Percentiles rank a stretch among this genome's conserved stretches.
Evolutionary conservation across 2,797 vertebrate genomes (phyloP).

Genomic region (Vultur gryphus): DNA sequence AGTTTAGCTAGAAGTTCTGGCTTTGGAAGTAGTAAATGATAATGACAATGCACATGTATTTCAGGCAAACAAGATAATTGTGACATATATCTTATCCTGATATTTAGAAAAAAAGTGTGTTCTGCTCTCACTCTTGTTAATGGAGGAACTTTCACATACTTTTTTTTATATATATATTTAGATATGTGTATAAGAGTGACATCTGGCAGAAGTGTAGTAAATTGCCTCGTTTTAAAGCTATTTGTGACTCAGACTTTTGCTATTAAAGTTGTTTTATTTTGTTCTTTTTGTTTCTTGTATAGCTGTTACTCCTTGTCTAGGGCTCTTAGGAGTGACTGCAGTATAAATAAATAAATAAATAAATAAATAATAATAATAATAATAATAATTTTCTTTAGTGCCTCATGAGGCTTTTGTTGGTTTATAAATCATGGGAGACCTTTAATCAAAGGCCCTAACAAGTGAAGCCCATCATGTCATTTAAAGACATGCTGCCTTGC

Average conservation of each 20-base stretch:
- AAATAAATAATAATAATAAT: neutral
- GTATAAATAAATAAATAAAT: neutral
- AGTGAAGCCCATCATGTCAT: neutral
- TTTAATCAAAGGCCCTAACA: neutral
- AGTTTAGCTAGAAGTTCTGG: neutral
- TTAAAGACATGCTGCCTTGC: neutral
- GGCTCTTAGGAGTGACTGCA: neutral
- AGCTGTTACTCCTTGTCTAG: neutral
- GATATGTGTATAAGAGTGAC: neutral
- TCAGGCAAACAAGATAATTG: neutral
- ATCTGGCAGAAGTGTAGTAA: neutral
- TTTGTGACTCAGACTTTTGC: neutral
- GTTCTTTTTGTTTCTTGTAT: neutral
- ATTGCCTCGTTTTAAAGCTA: neutral
- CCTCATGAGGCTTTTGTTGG: neutral
- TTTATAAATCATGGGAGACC: neutral
- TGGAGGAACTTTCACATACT: neutral
- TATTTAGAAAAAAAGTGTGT: neutral
- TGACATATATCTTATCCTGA: neutral
- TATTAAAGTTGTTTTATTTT: neutral
- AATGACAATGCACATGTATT: neutral
- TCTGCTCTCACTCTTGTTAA: neutral
- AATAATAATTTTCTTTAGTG: neutral
- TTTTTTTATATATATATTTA: neutral
- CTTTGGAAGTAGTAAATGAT: neutral